phyloP scores from a whole-genome alignment of 2,888 invertebrate genomes.

The Rotaria socialis region DNA sequence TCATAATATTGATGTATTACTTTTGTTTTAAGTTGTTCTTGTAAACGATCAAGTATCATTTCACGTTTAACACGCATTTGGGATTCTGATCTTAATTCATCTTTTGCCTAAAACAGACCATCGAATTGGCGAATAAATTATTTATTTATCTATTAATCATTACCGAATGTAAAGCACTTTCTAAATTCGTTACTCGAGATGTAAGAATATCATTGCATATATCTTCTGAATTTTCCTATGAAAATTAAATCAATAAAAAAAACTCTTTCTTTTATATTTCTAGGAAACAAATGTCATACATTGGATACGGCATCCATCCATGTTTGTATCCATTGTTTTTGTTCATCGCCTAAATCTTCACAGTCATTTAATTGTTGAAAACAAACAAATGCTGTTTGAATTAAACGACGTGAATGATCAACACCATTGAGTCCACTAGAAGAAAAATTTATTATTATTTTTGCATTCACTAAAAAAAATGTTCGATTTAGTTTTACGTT shows the following conservation, averaged over 20 bases:
- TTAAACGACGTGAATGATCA: conserved; percentile 22
- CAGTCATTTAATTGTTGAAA: conserved; percentile 30
- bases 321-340: conserved; percentile 29
- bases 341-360: not conserved
- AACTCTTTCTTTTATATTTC: not conserved
- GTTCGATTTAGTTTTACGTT: not conserved
- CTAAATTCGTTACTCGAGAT: not conserved
- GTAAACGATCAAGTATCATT: not conserved
- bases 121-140: too few relatives aligned
- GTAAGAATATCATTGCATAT: not conserved
- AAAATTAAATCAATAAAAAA: not conserved
- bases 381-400: conserved; percentile 34
- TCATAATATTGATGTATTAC: not conserved
- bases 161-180: conserved; percentile 19
- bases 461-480: not conserved
- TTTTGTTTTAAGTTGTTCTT: conserved; percentile 18
- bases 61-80: conserved; percentile 33
- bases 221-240: conserved; percentile 2
- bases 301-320: conserved; percentile 20
- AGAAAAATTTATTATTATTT: not conserved
- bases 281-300: not conserved
- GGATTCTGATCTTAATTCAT: conserved; percentile 28
- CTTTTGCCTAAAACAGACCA: not conserved
- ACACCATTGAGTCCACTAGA: not conserved
- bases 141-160: not conserved